Evolutionary conservation across 2,888 invertebrate species (phyloP).

Genomic region (Idaea aversata): DNA sequence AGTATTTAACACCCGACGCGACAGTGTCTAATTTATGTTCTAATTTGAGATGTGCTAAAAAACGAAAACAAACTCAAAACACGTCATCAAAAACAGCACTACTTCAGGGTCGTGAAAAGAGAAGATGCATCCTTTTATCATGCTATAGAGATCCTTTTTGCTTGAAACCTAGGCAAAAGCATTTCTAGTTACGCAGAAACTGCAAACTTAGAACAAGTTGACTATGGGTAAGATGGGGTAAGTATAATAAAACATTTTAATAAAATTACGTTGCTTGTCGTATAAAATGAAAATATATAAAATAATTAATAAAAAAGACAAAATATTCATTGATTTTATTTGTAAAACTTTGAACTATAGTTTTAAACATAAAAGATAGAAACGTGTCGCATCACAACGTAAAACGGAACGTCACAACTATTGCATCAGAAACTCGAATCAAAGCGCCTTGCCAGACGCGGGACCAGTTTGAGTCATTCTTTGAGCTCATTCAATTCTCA

Average conservation of each 20-base stretch:
- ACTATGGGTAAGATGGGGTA: too few species aligned
- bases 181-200: background rate
- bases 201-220: background rate
- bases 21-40: background rate
- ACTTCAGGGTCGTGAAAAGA: background rate
- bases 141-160: background rate
- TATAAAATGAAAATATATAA: background rate
- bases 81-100: background rate
- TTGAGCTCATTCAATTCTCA: background rate
- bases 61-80: background rate
- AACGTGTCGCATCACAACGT: slow-evolving; percentile 6
- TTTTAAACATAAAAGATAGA: background rate
- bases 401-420: slow-evolving; percentile 31
- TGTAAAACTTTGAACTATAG: background rate
- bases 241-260: background rate
- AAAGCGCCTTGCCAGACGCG: background rate
- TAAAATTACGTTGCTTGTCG: background rate
- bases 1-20: background rate
- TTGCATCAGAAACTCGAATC: slow-evolving; percentile 32
- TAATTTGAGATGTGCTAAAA: background rate
- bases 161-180: background rate
- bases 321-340: background rate
- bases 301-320: background rate
- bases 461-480: slow-evolving; percentile 3
- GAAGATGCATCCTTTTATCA: background rate